These are phyloP conservation scores for Sebastes hopkinsi DNA, from an alignment of 2,797 vertebrate species.

Conservation along the genomic window DNA sequence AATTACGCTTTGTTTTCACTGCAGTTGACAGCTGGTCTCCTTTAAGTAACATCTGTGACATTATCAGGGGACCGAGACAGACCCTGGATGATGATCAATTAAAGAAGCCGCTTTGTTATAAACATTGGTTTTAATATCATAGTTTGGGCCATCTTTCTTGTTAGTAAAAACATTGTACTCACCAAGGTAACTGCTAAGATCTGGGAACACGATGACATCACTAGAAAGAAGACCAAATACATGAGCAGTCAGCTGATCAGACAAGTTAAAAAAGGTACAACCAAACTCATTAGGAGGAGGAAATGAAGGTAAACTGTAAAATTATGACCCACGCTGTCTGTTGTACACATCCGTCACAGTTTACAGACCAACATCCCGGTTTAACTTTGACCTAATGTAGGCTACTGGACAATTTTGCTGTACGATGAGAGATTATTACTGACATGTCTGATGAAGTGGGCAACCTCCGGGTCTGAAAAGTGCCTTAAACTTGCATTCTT, in stretches of 20 bases:
- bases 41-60: constrained; percentile 6
- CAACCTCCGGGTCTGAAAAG: not conserved
- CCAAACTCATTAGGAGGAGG: not conserved
- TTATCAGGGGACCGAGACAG: not conserved
- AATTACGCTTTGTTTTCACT: constrained; percentile 26
- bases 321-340: not conserved
- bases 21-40: constrained; percentile 24
- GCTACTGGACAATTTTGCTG: not conserved
- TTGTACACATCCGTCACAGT: not conserved
- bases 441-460: not conserved
- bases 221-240: not conserved
- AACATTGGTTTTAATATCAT: not conserved
- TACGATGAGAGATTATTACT: not conserved
- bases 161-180: not conserved
- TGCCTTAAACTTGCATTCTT: not conserved
- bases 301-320: not conserved
- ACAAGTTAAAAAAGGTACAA: no score
- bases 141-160: not conserved
- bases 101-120: not conserved
- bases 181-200: not conserved
- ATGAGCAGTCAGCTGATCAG: not conserved
- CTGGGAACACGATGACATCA: not conserved
- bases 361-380: not conserved
- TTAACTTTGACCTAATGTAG: not conserved
- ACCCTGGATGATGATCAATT: not conserved